Evolutionary conservation across 2,113 vertebrate genomes (phyloP), one percentile per base, ranked within the genome.

Genomic region (Gopherus evgoodei): DNA sequence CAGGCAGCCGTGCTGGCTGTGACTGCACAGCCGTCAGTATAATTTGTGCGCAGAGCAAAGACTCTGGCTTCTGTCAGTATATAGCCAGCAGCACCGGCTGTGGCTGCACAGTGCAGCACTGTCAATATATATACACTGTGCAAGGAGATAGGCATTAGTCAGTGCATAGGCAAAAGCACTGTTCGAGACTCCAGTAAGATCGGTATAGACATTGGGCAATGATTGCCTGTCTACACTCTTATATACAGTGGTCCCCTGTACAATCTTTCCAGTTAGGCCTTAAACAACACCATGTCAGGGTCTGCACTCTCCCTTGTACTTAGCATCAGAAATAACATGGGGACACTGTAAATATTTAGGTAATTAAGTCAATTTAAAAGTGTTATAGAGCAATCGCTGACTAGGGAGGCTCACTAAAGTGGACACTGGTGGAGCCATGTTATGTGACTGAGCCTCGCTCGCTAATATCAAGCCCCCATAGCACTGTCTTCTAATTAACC

Each of bases 241-340:
- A 47, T 29, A 8, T 8, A 1, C 3, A 7, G 49, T 0, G 0
- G 17, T 4, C 14, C 4, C 6, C 21, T 87, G 62, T 47, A n/a
- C 0, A 84, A 78, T 4, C 4, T 79, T 27, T 3, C 14, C 31
- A 19, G n/a, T 42, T n/a, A 42, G 75, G 2, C n/a, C 31, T 8
- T 16, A 52, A 25, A 57, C 4, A n/a, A 81, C 42, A 27, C n/a
- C 22, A 69, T 1, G 1, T 1, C 1, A 2, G 3, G n/a, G 25
- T 81, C 80, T 35, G 21, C 19, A 87, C 17, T 1, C 59, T 35
- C 11, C 19, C 56, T 93, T 83, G 85, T 25, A 89, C 57, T 50
- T 25, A 76, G 16, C 19, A 42, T 42, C 75, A 14, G 38, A 27
- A 84, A 16, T 0, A 93, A 79, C 56, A 57, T 79, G 42, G 35